Conservation (phyloP, 2,113 vertebrate species). For the Oreotrochilus melanogaster region DNA sequence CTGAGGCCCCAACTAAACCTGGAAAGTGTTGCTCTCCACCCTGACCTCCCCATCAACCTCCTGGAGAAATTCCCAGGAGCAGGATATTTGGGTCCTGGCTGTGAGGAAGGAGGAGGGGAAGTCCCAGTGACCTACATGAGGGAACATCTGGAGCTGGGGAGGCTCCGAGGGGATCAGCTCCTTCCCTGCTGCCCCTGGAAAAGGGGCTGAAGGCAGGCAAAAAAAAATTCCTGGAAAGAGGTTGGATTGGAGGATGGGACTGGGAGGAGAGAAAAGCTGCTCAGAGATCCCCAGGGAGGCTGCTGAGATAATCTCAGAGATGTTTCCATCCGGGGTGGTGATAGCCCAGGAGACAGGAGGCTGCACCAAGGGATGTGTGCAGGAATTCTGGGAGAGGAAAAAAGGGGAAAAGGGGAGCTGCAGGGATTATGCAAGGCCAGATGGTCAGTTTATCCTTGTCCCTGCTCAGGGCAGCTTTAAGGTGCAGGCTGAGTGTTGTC, state of each 20-base stretch:
- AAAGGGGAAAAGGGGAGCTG: neutral
- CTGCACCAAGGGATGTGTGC: too few relatives aligned
- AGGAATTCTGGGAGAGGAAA: neutral
- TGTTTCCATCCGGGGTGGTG: neutral
- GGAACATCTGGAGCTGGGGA: neutral
- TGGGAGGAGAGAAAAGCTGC: neutral
- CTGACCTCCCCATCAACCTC: neutral
- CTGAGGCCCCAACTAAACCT: too few relatives aligned
- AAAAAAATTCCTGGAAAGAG: slow-evolving; percentile 30
- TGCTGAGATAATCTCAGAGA: neutral
- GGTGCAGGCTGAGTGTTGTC: neutral
- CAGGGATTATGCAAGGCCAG: neutral
- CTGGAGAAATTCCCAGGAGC: neutral
- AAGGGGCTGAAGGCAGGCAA: neutral
- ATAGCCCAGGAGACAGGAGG: too few relatives aligned
- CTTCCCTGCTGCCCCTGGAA: neutral
- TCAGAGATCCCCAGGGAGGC: neutral
- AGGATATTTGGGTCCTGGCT: neutral
- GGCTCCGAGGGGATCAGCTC: neutral
- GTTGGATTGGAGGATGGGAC: neutral
- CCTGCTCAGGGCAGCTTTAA: neutral
- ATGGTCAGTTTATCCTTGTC: neutral
- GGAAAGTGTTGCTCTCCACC: too few relatives aligned
- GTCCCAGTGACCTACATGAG: slow-evolving; percentile 40
- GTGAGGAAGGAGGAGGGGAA: neutral